These are phyloP conservation scores for Zygothrica quintamaculata DNA, from an alignment of 2,888 invertebrate genomes.

Conservation along the genomic window DNA sequence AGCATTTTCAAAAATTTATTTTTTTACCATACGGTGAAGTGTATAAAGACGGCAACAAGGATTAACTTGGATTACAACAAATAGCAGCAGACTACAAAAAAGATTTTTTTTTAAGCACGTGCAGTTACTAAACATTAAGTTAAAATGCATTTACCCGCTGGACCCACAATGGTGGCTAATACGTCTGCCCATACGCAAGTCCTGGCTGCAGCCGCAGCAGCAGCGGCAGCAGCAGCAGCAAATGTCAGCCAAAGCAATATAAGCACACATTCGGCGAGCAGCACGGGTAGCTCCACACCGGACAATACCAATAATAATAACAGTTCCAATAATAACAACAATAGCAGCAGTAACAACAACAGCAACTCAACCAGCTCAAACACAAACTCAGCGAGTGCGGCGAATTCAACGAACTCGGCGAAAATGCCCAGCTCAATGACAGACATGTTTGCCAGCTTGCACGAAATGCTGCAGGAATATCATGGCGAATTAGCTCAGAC, in stretches of 20 bases:
- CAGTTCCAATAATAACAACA: constrained; percentile 47
- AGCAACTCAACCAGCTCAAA: constrained; percentile 34
- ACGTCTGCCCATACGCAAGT: constrained; percentile 71
- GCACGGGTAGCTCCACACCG: constrained; percentile 65
- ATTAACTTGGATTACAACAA: constrained; percentile 47
- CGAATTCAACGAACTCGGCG: constrained; percentile 68
- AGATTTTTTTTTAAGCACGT: constrained; percentile 55
- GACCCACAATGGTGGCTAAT: constrained; percentile 82
- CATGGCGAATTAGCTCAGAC: constrained; percentile 97
- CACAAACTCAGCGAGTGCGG: constrained; percentile 13
- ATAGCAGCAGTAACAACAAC: constrained; percentile 30
- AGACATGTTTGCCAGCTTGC: constrained; percentile 90
- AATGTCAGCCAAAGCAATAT: constrained; percentile 49
- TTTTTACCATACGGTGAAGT: constrained; percentile 36
- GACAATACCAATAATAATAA: constrained; percentile 39
- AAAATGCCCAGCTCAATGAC: constrained; percentile 88
- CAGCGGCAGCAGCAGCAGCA: constrained; percentile 46
- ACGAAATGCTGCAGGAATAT: constrained; percentile 93
- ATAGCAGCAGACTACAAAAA: background rate
- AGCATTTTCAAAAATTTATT: constrained; percentile 1
- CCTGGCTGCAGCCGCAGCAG: constrained; percentile 60
- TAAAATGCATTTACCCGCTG: constrained; percentile 83
- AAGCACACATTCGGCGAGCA: constrained; percentile 71
- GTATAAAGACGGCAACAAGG: constrained; percentile 28
- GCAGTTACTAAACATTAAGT: background rate